Conservation (phyloP, 2,113 vertebrate genomes). For the Alouatta palliata region DNA sequence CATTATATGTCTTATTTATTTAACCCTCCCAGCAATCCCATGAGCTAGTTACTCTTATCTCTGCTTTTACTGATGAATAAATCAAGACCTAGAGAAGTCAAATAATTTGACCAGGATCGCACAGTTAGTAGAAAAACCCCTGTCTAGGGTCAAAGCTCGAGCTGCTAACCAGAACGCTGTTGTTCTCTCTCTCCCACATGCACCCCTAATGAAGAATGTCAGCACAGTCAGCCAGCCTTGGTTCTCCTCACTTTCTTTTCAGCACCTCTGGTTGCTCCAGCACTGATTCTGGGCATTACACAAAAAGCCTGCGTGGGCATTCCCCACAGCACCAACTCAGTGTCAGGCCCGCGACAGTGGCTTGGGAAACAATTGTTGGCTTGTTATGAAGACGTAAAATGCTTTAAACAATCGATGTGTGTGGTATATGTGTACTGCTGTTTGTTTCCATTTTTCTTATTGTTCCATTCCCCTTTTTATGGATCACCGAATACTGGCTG, state of each 20-base stretch:
- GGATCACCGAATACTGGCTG: neutral
- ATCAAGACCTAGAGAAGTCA: neutral
- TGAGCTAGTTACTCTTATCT: neutral
- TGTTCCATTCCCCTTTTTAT: constrained; percentile 32
- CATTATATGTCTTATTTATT: neutral
- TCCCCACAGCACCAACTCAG: neutral
- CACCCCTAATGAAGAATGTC: neutral
- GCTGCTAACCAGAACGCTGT: neutral
- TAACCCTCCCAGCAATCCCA: neutral
- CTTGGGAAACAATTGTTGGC: neutral
- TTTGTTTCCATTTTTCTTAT: neutral
- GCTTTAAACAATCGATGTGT: neutral
- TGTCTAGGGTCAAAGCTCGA: neutral
- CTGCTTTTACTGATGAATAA: neutral
- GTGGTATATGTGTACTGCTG: too few species aligned
- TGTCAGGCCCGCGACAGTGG: accelerated
- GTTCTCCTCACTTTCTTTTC: neutral
- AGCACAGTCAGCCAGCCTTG: neutral
- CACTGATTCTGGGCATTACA: neutral
- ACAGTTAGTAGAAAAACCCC: neutral
- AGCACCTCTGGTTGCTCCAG: neutral
- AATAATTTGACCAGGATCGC: neutral
- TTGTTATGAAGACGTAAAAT: neutral
- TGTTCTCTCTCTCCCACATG: neutral
- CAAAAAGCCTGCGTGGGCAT: neutral